A percentile compares a stretch with the other conserved stretches of the same genome.
Conservation (phyloP, 1,140 invertebrate genomes). For the Euwallacea similis region DNA sequence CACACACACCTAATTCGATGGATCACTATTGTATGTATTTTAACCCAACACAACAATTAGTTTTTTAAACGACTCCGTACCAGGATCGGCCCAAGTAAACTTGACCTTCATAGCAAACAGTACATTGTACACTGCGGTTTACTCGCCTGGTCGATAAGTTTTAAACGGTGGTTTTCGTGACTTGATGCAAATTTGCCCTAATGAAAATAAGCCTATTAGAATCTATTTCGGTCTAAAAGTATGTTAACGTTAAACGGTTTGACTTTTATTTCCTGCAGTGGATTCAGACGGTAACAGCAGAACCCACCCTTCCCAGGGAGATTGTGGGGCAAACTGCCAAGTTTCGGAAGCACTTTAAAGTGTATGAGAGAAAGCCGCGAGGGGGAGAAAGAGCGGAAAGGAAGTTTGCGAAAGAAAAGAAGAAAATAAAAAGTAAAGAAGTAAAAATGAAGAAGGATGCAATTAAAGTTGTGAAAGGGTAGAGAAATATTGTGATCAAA, state of each 20-base stretch:
- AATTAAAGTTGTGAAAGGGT: background rate
- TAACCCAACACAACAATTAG: too few species aligned
- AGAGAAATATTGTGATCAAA: too few species aligned
- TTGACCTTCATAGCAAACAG: slow-evolving; percentile 22
- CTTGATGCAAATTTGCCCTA: background rate
- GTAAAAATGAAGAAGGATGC: slow-evolving; percentile 24
- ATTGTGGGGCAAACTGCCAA: slow-evolving; percentile 41
- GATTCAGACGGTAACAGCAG: background rate
- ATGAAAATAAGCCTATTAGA: too few species aligned
- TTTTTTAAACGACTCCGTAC: slow-evolving; percentile 5
- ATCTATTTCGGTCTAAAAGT: too few species aligned
- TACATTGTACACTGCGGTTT: slow-evolving; percentile 1
- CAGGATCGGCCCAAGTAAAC: slow-evolving; percentile 24
- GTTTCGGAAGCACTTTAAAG: slow-evolving; percentile 37
- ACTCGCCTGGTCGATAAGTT: background rate
- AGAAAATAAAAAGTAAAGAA: slow-evolving; percentile 29
- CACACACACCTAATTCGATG: too few species aligned
- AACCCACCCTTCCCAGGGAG: slow-evolving; percentile 38
- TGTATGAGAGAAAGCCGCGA: slow-evolving; percentile 28
- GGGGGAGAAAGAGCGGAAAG: slow-evolving; percentile 26
- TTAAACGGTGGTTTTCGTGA: background rate
- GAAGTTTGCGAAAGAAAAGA: slow-evolving; percentile 10
- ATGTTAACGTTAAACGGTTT: too few species aligned
- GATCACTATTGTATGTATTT: too few species aligned
- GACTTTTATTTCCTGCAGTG: too few species aligned